Evolutionary conservation across 2,113 vertebrate genomes (phyloP), one percentile per base, ranked within the genome.

Genomic region (Pterophyllum scalare): DNA sequence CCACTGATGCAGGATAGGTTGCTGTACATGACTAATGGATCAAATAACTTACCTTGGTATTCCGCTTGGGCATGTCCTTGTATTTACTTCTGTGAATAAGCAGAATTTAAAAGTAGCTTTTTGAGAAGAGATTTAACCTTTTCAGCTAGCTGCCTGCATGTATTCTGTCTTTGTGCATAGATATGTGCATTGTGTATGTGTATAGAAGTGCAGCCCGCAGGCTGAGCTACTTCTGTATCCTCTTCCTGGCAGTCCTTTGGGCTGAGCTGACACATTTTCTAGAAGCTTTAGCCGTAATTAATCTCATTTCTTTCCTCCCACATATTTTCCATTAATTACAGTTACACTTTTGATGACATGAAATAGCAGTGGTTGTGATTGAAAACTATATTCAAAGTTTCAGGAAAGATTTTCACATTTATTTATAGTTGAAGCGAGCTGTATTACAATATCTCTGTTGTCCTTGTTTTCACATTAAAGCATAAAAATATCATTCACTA

Each of bases 241-340:
- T 79, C 54, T 84, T 59, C 12, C 14, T 78, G 64, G 81, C 59
- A 49, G 81, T 75, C 74, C 78, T 81, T 52, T 58, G 74, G 35
- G 78, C 19, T 31, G 22, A 75, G 22, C 38, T 79, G 82, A 79
- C 83, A 82, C 40, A 82, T 61, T 86, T 82, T 80, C 33, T 49
- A 10, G 19, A 46, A 72, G 61, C 77, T 40, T 62, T 40, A 80
- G 57, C 43, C 35, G 59, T 84, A 81, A 75, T 87, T 75, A 84
- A 54, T 82, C 43, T 35, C 35, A 20, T 67, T 67, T 43, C 57
- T 56, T 70, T 64, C 64, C 40, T 24, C 70, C 6, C n/a, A 60
- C 6, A n/a, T 11, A 28, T 22, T 31, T 54, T 52, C 54, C 38
- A 10, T 60, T 38, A 49, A 78, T 72, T 72, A 72, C 43, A 72